These are phyloP conservation scores for Sylvia borin DNA, from an alignment of 2,797 vertebrate species.

Conservation along the genomic window DNA sequence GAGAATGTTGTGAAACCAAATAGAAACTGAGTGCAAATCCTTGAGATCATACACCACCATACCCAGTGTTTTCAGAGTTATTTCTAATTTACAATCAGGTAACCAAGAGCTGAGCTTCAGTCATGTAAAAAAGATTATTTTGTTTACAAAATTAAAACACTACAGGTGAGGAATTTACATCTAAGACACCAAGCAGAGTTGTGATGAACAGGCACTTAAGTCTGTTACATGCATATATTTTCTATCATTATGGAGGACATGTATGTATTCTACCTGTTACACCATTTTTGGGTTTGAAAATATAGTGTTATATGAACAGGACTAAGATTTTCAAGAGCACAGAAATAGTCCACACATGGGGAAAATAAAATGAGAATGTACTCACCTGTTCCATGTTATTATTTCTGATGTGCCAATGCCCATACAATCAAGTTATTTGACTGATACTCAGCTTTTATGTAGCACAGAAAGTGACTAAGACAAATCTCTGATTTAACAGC, in stretches of 20 bases:
- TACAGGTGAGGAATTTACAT: not conserved
- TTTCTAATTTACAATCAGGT: not conserved
- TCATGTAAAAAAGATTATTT: not conserved
- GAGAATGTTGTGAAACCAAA: not conserved
- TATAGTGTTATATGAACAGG: not conserved
- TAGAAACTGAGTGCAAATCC: fast-evolving
- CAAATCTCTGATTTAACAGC: not conserved
- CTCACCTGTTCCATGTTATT: not conserved
- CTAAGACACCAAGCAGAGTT: not conserved
- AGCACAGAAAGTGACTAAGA: not conserved
- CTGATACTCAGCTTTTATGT: not conserved
- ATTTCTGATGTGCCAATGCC: not conserved
- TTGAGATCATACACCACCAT: not conserved
- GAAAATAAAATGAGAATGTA: not conserved
- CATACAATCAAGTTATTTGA: fast-evolving
- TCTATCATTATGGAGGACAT: not conserved
- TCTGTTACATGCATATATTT: not conserved
- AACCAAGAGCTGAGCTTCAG: not conserved
- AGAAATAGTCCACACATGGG: not conserved
- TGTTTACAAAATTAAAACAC: not conserved
- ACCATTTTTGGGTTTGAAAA: not conserved
- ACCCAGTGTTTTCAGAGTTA: not conserved
- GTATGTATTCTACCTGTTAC: not conserved
- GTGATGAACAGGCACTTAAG: not conserved
- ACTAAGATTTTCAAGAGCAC: not conserved